phyloP scores from a whole-genome alignment of 2,888 invertebrate species.

The Ochropacha duplaris region DNA sequence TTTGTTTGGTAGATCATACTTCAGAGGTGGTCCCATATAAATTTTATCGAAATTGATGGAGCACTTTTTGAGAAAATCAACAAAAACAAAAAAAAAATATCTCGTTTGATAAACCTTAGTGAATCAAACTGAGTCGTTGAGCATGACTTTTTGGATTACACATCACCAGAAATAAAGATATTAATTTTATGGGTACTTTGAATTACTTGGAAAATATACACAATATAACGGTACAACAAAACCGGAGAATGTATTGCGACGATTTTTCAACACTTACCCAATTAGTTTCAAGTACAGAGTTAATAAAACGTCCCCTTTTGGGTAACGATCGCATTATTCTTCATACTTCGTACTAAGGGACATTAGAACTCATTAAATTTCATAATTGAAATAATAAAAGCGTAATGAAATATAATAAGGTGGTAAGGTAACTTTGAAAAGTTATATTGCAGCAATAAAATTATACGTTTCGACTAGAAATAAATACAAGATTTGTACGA shows the following conservation, averaged over 20 bases:
- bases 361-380: background rate
- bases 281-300: conserved; percentile 15
- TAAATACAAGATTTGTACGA: background rate
- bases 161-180: too few species aligned
- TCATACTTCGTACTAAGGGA: conserved; percentile 1
- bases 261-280: conserved; percentile 15
- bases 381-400: background rate
- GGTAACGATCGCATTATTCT: conserved; percentile 13
- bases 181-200: background rate
- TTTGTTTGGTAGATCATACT: too few species aligned
- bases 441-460: too few species aligned
- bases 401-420: background rate
- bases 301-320: conserved; percentile 15
- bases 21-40: too few species aligned
- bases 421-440: background rate
- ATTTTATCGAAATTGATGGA: too few species aligned
- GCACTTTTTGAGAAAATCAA: too few species aligned
- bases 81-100: too few species aligned
- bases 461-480: too few species aligned
- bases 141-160: too few species aligned
- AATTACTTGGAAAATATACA: background rate
- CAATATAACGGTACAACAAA: background rate
- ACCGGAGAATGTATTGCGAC: conserved; percentile 6
- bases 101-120: too few species aligned
- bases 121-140: too few species aligned